phyloP scores from a whole-genome alignment of 2,797 vertebrate species.

The Tokudaia muenninki region DNA sequence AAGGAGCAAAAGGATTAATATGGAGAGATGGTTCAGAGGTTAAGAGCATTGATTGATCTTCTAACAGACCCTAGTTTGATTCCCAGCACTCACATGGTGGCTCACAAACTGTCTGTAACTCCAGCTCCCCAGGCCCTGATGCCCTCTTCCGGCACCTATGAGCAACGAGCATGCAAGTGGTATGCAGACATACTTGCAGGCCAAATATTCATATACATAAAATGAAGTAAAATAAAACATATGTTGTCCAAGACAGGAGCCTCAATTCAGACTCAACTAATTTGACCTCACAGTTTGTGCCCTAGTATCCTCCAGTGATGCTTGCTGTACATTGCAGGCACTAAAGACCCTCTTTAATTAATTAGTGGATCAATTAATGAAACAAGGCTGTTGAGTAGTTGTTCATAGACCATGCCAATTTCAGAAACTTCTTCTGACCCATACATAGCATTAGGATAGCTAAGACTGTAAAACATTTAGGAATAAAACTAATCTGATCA shows the following conservation, averaged over 20 bases:
- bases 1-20: not conserved
- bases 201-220: not conserved
- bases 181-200: not conserved
- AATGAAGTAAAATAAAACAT: not conserved
- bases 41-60: not conserved
- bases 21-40: not conserved
- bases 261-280: not conserved
- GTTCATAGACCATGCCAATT: not conserved
- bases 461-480: constrained; percentile 35
- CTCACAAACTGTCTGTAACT: not conserved
- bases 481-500: constrained; percentile 7
- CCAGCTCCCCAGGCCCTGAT: not conserved
- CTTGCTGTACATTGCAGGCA: not conserved
- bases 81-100: not conserved
- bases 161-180: not conserved
- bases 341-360: not conserved
- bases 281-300: not conserved
- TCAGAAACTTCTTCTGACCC: not conserved
- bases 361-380: constrained; percentile 23
- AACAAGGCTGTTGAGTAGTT: constrained; percentile 16
- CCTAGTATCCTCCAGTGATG: not conserved
- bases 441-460: not conserved
- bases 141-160: not conserved
- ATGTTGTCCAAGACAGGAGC: not conserved
- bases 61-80: not conserved